phyloP scores from a whole-genome alignment of 2,797 vertebrate genomes.

The Rhabdophis nuchalis region DNA sequence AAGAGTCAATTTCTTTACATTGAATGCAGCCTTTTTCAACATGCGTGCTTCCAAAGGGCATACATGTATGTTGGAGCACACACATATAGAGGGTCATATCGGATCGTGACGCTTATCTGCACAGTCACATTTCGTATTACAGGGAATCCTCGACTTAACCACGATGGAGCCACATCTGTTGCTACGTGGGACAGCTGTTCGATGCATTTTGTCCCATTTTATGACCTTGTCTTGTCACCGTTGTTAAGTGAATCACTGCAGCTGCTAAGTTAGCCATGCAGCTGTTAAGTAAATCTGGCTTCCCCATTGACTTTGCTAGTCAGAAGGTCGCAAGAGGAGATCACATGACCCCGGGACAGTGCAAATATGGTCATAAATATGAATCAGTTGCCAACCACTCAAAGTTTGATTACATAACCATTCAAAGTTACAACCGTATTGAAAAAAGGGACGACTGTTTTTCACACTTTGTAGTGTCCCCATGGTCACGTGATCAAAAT shows the following conservation, averaged over 20 bases:
- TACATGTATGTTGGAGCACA: background rate
- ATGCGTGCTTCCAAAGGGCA: accelerated
- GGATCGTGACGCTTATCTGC: background rate
- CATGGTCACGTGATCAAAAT: background rate
- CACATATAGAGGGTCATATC: background rate
- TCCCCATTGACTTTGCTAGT: background rate
- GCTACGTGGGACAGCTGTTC: too few relatives aligned
- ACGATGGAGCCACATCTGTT: background rate
- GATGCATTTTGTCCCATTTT: background rate
- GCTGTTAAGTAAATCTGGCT: background rate
- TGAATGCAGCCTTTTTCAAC: slow-evolving; percentile 23
- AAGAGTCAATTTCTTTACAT: slow-evolving; percentile 46
- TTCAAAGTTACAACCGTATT: background rate
- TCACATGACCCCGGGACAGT: too few relatives aligned
- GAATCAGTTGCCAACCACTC: too few relatives aligned
- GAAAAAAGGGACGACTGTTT: background rate
- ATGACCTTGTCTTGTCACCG: accelerated
- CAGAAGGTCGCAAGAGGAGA: background rate
- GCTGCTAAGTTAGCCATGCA: background rate
- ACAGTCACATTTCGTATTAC: background rate
- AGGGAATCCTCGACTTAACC: background rate
- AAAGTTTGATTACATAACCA: too few relatives aligned
- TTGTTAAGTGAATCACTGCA: background rate
- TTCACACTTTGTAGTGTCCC: background rate
- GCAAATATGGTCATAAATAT: too few relatives aligned